Evolutionary conservation across 2,888 invertebrate species (phyloP).

Genomic region (Frankliniella intonsa): DNA sequence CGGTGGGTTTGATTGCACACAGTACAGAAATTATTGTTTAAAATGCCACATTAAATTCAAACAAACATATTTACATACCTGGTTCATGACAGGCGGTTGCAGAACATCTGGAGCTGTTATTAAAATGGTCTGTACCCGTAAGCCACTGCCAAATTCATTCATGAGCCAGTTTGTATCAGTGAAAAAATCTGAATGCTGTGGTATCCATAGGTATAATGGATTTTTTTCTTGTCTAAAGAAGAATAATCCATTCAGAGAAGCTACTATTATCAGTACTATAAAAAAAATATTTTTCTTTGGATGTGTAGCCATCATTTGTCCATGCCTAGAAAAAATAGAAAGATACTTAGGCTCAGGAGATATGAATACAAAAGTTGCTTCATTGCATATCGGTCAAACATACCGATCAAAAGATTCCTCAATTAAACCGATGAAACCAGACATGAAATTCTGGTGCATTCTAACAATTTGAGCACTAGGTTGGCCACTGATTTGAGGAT

Average conservation of each 20-base stretch:
- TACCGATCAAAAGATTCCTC: too few relatives aligned
- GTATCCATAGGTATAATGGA: conserved; percentile 72
- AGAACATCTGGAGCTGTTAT: conserved; percentile 64
- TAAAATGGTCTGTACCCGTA: conserved; percentile 58
- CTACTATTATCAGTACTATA: conserved; percentile 53
- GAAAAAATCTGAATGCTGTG: conserved; percentile 64
- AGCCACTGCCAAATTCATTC: conserved; percentile 59
- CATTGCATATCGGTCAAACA: too few relatives aligned
- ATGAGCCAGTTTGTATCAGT: conserved; percentile 68
- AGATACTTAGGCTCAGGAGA: too few relatives aligned
- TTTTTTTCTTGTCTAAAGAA: conserved; percentile 68
- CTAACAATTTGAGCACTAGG: too few relatives aligned
- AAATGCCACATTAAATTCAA: too few relatives aligned
- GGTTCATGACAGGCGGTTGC: conserved; percentile 54
- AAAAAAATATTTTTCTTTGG: conserved; percentile 58
- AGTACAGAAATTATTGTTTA: background rate
- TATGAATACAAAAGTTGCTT: too few relatives aligned
- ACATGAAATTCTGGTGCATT: too few relatives aligned
- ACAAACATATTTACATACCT: conserved; percentile 42
- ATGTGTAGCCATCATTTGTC: conserved; percentile 55
- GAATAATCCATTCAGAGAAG: conserved; percentile 59
- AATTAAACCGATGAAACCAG: too few relatives aligned
- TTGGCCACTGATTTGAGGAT: too few relatives aligned
- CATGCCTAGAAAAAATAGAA: conserved; percentile 49
- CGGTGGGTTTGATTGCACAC: background rate